Evolutionary conservation across 2,113 vertebrate genomes (phyloP).

Genomic region (Dissostichus mawsoni): DNA sequence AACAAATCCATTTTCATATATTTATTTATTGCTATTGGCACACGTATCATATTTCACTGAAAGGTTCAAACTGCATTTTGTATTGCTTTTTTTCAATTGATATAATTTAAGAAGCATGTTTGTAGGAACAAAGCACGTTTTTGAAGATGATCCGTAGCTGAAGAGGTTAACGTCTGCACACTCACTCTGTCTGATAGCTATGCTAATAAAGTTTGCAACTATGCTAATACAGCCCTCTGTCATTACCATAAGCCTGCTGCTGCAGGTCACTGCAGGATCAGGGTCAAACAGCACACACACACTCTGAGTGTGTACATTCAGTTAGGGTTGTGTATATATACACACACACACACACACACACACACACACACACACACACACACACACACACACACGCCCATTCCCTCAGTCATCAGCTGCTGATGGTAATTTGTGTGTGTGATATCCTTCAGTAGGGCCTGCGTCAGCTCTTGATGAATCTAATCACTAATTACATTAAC

Average conservation of each 20-base stretch:
- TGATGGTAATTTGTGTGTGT: conserved; percentile 53
- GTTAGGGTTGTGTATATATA: conserved; percentile 5
- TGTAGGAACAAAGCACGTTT: too few species aligned
- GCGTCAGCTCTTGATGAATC: conserved; percentile 44
- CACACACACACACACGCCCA: neutral
- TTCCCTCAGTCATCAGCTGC: conserved; percentile 56
- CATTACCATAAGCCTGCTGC: conserved; percentile 60
- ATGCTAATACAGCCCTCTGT: conserved; percentile 54
- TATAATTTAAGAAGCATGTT: neutral
- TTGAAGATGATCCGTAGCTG: neutral
- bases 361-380: neutral
- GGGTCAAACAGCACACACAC: conserved; percentile 29
- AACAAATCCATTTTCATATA: neutral
- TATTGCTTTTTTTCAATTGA: neutral
- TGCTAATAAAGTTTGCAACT: conserved; percentile 57
- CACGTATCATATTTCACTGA: neutral
- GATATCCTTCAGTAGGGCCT: conserved; percentile 33
- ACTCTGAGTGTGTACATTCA: neutral
- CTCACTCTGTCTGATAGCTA: conserved; percentile 60
- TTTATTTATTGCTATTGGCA: neutral
- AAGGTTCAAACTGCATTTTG: neutral
- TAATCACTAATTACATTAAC: conserved; percentile 57
- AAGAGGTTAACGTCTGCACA: neutral
- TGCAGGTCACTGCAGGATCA: conserved; percentile 22
- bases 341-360: neutral